Percentiles rank a stretch among this genome's conserved stretches.
Conservation (phyloP, 2,113 vertebrate genomes). For the Notiomystis cincta region DNA sequence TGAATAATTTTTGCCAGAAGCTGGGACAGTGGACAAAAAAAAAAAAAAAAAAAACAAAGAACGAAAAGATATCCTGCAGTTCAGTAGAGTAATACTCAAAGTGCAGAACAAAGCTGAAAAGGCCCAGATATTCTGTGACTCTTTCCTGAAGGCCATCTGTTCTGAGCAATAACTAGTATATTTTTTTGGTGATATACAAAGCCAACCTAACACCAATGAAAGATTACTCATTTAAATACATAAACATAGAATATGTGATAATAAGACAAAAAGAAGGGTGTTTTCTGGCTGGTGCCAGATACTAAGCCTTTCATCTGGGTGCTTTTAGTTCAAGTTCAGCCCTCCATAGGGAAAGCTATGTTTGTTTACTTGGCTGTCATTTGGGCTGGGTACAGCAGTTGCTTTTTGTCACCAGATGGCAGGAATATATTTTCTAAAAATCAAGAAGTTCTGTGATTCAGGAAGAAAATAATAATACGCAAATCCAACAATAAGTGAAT, state of each 20-base stretch:
- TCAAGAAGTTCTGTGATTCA: neutral
- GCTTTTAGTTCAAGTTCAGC: neutral
- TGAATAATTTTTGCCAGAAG: neutral
- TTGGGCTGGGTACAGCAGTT: neutral
- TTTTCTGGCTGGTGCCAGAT: neutral
- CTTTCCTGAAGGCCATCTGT: neutral
- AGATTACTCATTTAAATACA: neutral
- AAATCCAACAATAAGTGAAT: neutral
- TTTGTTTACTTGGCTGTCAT: neutral
- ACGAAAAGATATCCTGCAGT: no score
- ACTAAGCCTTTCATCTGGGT: no score
- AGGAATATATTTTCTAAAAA: neutral
- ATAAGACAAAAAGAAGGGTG: neutral
- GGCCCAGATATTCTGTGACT: neutral
- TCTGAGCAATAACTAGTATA: neutral
- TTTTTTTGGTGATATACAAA: neutral
- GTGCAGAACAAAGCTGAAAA: neutral
- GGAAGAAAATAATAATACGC: neutral
- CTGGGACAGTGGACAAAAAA: neutral
- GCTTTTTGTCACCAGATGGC: neutral
- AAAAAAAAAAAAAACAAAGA: neutral
- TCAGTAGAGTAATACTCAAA: neutral
- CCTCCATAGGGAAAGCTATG: neutral
- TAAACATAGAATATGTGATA: neutral
- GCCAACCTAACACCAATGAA: neutral